Evolutionary conservation across 92 coral and sea anemone species (phyloP).

Genomic region (Porites rus): DNA sequence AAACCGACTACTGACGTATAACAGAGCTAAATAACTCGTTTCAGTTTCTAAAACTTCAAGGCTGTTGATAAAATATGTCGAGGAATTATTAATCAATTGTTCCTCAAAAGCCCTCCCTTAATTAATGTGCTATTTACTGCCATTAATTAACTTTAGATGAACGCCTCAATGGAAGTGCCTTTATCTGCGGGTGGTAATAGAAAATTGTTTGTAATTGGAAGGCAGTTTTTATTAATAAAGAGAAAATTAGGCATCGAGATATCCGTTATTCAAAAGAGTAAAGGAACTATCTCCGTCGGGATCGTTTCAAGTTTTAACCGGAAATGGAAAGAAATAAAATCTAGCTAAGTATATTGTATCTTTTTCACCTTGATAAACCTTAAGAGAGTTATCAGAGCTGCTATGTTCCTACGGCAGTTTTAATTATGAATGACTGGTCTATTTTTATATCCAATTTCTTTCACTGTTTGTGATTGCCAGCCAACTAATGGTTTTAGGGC

Average conservation of each 20-base stretch:
- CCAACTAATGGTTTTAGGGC: neutral
- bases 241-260: neutral
- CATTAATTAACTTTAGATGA: neutral
- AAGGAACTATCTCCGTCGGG: neutral
- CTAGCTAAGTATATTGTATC: neutral
- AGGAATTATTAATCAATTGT: neutral
- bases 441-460: neutral
- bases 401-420: neutral
- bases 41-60: neutral
- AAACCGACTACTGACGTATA: too few relatives aligned
- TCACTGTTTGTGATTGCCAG: neutral
- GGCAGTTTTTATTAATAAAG: neutral
- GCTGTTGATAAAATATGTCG: neutral
- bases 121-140: slow-evolving; percentile 15
- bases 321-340: slow-evolving; percentile 2
- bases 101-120: neutral
- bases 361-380: neutral
- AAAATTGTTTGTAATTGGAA: slow-evolving; percentile 10
- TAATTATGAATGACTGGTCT: neutral
- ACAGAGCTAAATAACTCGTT: too few relatives aligned
- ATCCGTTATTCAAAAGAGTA: neutral
- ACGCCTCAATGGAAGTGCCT: slow-evolving; percentile 13
- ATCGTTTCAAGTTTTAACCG: slow-evolving; percentile 12
- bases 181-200: slow-evolving; percentile 1
- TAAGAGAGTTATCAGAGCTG: neutral